phyloP scores from a whole-genome alignment of 2,888 invertebrate species.

The Synanthedon tipuliformis region DNA sequence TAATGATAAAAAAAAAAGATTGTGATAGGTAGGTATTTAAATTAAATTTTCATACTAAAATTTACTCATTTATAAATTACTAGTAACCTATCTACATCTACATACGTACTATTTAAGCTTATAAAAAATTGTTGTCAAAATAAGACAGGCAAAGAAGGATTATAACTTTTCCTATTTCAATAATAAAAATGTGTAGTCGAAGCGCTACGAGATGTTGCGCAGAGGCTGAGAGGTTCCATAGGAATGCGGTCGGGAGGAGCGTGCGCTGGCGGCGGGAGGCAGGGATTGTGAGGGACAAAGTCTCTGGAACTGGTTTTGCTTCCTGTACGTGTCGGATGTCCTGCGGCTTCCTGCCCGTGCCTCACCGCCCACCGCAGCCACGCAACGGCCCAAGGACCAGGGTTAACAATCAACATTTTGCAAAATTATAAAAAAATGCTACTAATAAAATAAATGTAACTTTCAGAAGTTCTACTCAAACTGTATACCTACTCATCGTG shows the following conservation, averaged over 20 bases:
- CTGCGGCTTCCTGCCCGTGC: constrained; percentile 68
- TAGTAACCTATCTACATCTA: too few relatives aligned
- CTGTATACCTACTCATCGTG: too few relatives aligned
- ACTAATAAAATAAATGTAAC: too few relatives aligned
- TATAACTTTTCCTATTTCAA: constrained; percentile 3
- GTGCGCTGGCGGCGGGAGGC: constrained; percentile 22
- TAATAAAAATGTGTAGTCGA: not conserved
- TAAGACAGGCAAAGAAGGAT: not conserved
- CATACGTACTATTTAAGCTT: not conserved
- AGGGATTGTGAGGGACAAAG: constrained; percentile 61
- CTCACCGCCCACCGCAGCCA: constrained; percentile 27
- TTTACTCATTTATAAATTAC: not conserved
- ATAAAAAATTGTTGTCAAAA: not conserved
- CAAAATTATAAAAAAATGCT: constrained; percentile 1
- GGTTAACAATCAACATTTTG: not conserved
- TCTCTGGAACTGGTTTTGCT: constrained; percentile 65
- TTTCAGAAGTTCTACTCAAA: too few relatives aligned
- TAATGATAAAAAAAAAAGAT: too few relatives aligned
- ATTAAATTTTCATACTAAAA: too few relatives aligned
- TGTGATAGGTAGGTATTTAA: too few relatives aligned
- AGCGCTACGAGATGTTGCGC: constrained; percentile 39
- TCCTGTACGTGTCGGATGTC: constrained; percentile 69
- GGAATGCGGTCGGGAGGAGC: constrained; percentile 51
- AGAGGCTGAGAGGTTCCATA: constrained; percentile 43
- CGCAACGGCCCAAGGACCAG: constrained; percentile 29